Base-by-base conservation (phyloP, 1,140 invertebrate genomes). In the Bicyclus anynana region DNA sequence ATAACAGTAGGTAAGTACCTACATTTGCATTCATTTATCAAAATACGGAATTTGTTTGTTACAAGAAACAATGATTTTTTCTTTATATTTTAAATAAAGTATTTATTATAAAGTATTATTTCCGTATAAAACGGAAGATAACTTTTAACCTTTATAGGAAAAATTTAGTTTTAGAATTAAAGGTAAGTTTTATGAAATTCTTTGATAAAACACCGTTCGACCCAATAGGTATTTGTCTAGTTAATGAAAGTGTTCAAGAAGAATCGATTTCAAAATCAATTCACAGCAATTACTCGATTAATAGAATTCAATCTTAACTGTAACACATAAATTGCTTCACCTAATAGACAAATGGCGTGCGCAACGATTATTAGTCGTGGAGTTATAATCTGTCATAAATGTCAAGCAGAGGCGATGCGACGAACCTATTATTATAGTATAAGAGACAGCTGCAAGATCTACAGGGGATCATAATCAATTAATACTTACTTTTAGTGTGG, bases 331-430 rank as follows among this genome's bases (percentile, higher is more conserved):
- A 69, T 83, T 81, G 69, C 70, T 69, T 72, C 71, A 73, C 62
- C 63, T 87, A 87, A 87, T 87, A 84, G 75, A 78, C 77, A 80
- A 77, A 83, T 87, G 75, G 80, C 83, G 81, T 87, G 83, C 59
- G 65, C 53, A 57, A 49, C 54, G 64, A 80, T 81, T 83, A 86
- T 84, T 86, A 87, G 72, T 79, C 72, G 75, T 72, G 67, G 71
- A 74, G 65, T 77, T 65, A 73, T 82, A 87, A 84, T 84, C 77
- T 82, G 83, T 86, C 72, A 84, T 82, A 87, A 86, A 84, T 82
- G 80, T 82, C 81, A 86, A 77, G 67, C 64, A 62, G 66, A 72
- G 59, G 60, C 72, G 74, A 80, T 69, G 69, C 60, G 67, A 62
- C 62, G 53, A 62, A 50, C 68, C 71, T 75, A 77, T 84, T 84